phyloP scores from a whole-genome alignment of 1,140 invertebrate species.

The Drosophila sulfurigaster region DNA sequence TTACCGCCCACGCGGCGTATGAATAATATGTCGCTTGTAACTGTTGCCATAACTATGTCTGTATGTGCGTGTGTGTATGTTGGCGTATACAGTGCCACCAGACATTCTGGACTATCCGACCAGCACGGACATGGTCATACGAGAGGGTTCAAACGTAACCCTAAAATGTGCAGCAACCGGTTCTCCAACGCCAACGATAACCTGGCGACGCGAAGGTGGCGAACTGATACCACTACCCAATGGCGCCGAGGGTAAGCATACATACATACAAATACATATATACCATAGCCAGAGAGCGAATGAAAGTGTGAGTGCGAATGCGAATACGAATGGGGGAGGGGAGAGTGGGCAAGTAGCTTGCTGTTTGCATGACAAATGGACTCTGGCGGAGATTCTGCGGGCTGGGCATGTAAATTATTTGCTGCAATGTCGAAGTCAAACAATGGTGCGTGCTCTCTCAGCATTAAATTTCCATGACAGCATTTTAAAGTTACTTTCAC shows the following conservation, averaged over 20 bases:
- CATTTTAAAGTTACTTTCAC: slow-evolving; percentile 52
- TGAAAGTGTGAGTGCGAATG: background rate
- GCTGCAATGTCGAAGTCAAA: slow-evolving; percentile 38
- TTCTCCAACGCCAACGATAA: slow-evolving; percentile 92
- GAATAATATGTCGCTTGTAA: slow-evolving; percentile 71
- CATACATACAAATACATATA: no score
- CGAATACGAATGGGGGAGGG: background rate
- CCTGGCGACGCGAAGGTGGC: slow-evolving; percentile 93
- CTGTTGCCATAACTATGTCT: slow-evolving; percentile 52
- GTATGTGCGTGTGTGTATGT: slow-evolving; percentile 22
- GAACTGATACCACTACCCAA: slow-evolving; percentile 88
- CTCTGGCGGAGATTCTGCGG: slow-evolving; percentile 33
- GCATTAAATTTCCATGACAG: slow-evolving; percentile 60
- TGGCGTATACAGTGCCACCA: slow-evolving; percentile 90
- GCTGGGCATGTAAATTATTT: slow-evolving; percentile 51
- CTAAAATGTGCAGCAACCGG: slow-evolving; percentile 92
- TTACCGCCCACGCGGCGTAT: slow-evolving; percentile 65
- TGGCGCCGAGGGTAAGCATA: slow-evolving; percentile 86
- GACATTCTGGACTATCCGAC: slow-evolving; percentile 94
- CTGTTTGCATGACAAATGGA: slow-evolving; percentile 53
- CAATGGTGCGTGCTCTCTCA: slow-evolving; percentile 50
- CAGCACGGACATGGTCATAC: slow-evolving; percentile 93
- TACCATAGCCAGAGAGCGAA: background rate
- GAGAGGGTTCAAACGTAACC: slow-evolving; percentile 94
- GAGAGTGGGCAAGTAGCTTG: background rate